Base-by-base conservation (phyloP, 2,888 invertebrate genomes). In the Papilio protenor region DNA sequence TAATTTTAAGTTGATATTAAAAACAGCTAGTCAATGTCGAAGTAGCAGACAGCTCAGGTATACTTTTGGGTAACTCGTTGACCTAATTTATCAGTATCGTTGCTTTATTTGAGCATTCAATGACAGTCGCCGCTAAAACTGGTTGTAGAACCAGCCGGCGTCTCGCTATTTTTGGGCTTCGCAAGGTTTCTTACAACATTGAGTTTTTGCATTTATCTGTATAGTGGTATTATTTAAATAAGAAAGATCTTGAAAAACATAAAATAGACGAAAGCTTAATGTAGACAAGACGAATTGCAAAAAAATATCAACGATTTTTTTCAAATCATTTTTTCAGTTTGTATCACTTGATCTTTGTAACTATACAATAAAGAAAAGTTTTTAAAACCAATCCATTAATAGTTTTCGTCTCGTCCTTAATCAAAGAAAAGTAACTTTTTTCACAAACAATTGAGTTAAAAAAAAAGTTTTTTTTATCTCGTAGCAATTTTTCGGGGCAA, bases 171-270 rank as follows among this genome's bases (percentile, higher is more conserved):
- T 78, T 78, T 78, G 78, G 78, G 71, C 78, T 52, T 33, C 52
- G 64, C 75, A 75, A 78, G 78, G 78, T 64, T 78, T 71, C 77
- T 75, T 75, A 72, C 77, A 40, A 77, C 77, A 74, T 74, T 69
- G 47, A 33, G 21, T 1, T 57, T 69, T 55, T 57, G 69, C 47
- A 49, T 70, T 47, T 69, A 73, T 70, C 59, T 33, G 64, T 73
- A 73, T 77, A 66, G n/a, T 45, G 21, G 73, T 77, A 73, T 74
- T 69, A 57, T 47, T 71, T 76, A 45, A 71, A 47, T 55, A 33
- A 33, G 33, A 64, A 64, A 64, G 16, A 12, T 33, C 57, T 21
- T 57, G 21, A 2, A 3, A 59, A 59, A 59, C 52, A 52, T 40
- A 18, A 21, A 8, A 55, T 0, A 55, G 3, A 55, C n/a, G n/a